Evolutionary conservation across 1,140 invertebrate species (phyloP), one percentile per base, ranked within the genome.

Genomic region (Drosophila pachea): DNA sequence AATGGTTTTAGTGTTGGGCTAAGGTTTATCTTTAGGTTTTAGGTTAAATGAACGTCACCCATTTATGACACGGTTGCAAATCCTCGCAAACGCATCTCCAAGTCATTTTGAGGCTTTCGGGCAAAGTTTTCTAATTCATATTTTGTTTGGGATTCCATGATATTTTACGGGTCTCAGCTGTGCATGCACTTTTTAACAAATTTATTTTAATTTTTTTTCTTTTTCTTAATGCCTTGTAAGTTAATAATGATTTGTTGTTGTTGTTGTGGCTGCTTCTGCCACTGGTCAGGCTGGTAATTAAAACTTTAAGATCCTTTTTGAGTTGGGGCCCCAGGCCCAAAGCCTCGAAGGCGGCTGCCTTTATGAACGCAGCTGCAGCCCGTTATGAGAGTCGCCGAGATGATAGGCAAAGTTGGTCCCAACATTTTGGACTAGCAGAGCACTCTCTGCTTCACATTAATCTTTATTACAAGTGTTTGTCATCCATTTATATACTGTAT

Each of bases 381-480:
- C 60, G n/a, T 35, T 68, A 42, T 54, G 12, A 66, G 65, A 59
- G 53, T 52, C 77, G 56, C 74, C 52, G 49, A 59, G 45, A 61
- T 70, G 73, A 81, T 72, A 78, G 75, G 75, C 72, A 76, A 78
- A 83, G 73, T 84, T 75, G 40, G 64, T 52, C 64, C 43, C 42
- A 38, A 43, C 31, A 45, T 43, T 50, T 67, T 33, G 48, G 48
- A 38, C 36, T 50, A 60, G 56, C 47, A 38, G n/a, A 53, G 53
- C 50, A 40, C 62, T 62, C 69, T 58, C 47, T 59, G 59, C 56
- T 60, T 43, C 38, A 71, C 79, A 84, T 84, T 84, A 84, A 84
- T 84, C 79, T 84, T 84, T 84, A 84, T 84, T 86, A 84, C 79
- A 83, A 83, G 79, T 84, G 81, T 84, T 79, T 84, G 79, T 79